Base-by-base conservation (phyloP, 2,888 invertebrate genomes). In the Rosalia funebris region DNA sequence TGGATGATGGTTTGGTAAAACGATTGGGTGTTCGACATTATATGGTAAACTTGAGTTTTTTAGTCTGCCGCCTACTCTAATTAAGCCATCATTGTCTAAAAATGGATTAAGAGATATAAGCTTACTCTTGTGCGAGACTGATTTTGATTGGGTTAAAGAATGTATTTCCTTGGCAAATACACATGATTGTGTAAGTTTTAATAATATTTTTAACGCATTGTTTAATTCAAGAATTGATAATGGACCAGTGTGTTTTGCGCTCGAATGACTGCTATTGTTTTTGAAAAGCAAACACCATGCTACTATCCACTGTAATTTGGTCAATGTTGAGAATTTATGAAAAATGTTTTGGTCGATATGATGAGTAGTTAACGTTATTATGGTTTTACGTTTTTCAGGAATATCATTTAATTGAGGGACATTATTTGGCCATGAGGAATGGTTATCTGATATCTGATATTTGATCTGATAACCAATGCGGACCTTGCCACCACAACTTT, bases 401-500 rank as follows among this genome's bases (percentile, higher is more conserved):
- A 47, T n/a, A 5, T 31, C 42, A 15, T 25, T 45, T 10, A 10
- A 31, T 9, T 10, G 25, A 25, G 3, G n/a, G n/a, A n/a, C n/a
- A n/a, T n/a, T n/a, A n/a, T n/a, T n/a, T n/a, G n/a, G n/a, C n/a
- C n/a, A n/a, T n/a, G n/a, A n/a, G n/a, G n/a, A n/a, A n/a, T n/a
- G n/a, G n/a, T n/a, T n/a, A n/a, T n/a, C 3, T 25, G 25, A 25
- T 9, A 25, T 5, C 3, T 25, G 9, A n/a, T n/a, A n/a, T n/a
- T n/a, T n/a, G 12, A 9, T n/a, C n/a, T n/a, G n/a, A n/a, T n/a
- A n/a, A n/a, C n/a, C n/a, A n/a, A n/a, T n/a, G n/a, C n/a, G n/a
- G n/a, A n/a, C 64, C 64, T 10, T 64, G 39, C 54, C 57, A 66
- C 62, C 66, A 65, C 10, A 60, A 25, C 1, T 19, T 14, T n/a